Evolutionary conservation across 2,888 invertebrate species (phyloP), one percentile per base, ranked within the genome.

Genomic region (Sinotaia quadrata): DNA sequence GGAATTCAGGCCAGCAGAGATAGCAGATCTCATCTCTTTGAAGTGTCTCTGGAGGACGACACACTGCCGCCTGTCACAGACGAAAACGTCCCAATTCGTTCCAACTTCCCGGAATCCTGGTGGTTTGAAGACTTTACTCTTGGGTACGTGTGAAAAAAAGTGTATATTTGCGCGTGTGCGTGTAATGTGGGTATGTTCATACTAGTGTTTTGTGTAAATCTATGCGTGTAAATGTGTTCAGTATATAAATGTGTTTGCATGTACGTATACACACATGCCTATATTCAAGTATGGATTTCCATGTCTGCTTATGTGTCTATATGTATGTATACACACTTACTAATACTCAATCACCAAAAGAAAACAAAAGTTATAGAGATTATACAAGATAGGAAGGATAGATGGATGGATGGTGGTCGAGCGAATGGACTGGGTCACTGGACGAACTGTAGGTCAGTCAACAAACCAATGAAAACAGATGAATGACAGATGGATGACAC

Each of bases 71-170:
- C 56, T 37, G 18, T 41, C 24, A 18, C 41, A 15, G 65, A 65
- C 24, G 61, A 47, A 10, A 44, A 68, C 31, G 57, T 74, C 0
- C 71, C 75, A 12, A 58, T 78, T 21, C 65, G 82, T 33, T 76
- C 75, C 7, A 74, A 80, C 60, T 84, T 84, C 62, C 79, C 79
- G 4, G 84, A 84, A 69, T 79, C 81, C 1, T 81, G 79, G 78
- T 69, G 80, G 61, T 82, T 82, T 60, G 73, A 81, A 10, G 77
- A 81, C 62, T 74, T 71, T 37, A 57, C 57, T 24, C 37, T 77
- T n/a, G 74, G 75, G 76, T 75, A 49, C 59, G 74, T 59, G 29
- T 18, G 12, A 8, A 8, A 5, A 56, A 33, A 51, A 36, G 18
- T 36, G 8, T 33, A 15, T 36, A 36, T 18, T 10, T 2, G 58